Conservation (phyloP, 2,888 invertebrate species). For the Tupiocoris notatus region DNA sequence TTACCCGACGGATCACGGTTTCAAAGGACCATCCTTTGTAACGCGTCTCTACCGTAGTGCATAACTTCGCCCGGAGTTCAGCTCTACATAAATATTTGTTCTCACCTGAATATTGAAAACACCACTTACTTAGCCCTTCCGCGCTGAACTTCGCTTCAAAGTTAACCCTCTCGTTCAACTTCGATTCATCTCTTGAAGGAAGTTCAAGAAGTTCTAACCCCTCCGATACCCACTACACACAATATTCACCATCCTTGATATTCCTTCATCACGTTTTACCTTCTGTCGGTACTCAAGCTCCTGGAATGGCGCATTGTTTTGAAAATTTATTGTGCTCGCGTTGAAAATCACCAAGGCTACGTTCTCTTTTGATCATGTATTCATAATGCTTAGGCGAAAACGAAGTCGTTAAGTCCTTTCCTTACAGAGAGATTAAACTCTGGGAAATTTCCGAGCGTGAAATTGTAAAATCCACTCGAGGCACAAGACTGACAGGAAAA, state of each 20-base stretch:
- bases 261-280: not conserved
- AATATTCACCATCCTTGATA: not conserved
- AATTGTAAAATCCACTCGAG: too few relatives aligned
- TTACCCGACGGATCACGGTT: not conserved
- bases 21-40: not conserved
- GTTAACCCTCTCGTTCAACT: not conserved
- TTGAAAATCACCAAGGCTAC: not conserved
- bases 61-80: constrained; percentile 4
- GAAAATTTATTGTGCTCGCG: not conserved
- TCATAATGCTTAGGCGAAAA: not conserved
- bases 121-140: not conserved
- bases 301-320: not conserved
- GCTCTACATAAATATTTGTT: constrained; percentile 39
- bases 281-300: not conserved
- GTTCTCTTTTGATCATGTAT: not conserved
- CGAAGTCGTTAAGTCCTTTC: not conserved
- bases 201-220: not conserved
- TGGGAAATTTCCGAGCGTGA: too few relatives aligned
- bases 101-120: constrained; percentile 35
- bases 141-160: not conserved
- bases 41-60: not conserved
- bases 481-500: too few relatives aligned
- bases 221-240: not conserved
- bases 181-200: not conserved
- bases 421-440: too few relatives aligned